These are phyloP conservation scores for Semibalanus balanoides DNA, from an alignment of 1,140 invertebrate genomes.

Conservation along the genomic window DNA sequence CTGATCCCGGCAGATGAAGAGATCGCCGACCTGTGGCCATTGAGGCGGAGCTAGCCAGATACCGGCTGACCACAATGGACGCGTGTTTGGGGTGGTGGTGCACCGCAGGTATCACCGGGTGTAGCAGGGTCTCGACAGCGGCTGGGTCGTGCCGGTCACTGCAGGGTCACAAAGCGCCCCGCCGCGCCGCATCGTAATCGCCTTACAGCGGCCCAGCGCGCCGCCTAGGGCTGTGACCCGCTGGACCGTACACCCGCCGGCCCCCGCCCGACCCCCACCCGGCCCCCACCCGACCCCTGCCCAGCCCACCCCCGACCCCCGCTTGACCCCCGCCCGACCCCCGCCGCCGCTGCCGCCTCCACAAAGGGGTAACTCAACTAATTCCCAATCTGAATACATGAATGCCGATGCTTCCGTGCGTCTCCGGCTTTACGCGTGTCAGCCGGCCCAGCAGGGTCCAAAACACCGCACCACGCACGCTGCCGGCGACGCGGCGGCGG, in stretches of 20 bases:
- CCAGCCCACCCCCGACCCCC: too few relatives aligned
- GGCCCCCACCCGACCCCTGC: too few relatives aligned
- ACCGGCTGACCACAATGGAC: not conserved
- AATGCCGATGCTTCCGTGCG: not conserved
- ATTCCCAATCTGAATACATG: not conserved
- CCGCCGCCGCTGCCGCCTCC: too few relatives aligned
- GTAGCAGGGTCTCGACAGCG: too few relatives aligned
- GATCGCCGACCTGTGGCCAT: not conserved
- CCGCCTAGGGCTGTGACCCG: not conserved
- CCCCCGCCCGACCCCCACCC: too few relatives aligned
- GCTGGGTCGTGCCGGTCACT: not conserved
- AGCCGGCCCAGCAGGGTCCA: not conserved
- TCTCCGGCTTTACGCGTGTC: not conserved
- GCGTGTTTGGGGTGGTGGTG: not conserved
- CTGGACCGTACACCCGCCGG: too few relatives aligned
- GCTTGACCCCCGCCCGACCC: too few relatives aligned
- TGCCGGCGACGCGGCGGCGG: too few relatives aligned
- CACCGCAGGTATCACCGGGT: too few relatives aligned
- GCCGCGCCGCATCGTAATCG: not conserved
- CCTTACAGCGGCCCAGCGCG: not conserved
- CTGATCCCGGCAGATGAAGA: not conserved
- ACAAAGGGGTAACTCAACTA: not conserved
- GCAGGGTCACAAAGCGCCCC: not conserved
- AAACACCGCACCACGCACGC: not conserved
- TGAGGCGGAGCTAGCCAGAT: not conserved